phyloP scores from a whole-genome alignment of 2,113 vertebrate species.

The Sphaerodactylus townsendi region DNA sequence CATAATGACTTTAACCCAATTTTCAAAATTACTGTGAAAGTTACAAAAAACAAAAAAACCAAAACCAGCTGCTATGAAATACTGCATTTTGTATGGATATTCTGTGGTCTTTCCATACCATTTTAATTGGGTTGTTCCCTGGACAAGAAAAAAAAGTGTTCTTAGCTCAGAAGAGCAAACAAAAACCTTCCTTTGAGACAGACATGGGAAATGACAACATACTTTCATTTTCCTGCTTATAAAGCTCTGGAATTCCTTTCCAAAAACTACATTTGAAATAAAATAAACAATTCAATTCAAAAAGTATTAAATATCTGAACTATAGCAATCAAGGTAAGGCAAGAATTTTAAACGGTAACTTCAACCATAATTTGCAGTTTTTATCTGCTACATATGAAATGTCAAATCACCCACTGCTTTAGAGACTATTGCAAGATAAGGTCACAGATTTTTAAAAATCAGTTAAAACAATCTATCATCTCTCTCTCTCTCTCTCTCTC shows the following conservation, averaged over 20 bases:
- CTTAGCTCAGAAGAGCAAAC: conserved; percentile 50
- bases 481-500: too few species aligned
- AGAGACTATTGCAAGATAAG: not conserved
- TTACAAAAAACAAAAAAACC: not conserved
- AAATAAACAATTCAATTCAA: conserved; percentile 47
- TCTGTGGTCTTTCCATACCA: not conserved
- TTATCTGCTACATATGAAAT: conserved; percentile 35
- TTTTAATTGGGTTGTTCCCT: conserved; percentile 16
- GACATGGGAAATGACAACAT: conserved; percentile 60
- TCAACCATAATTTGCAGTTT: conserved; percentile 49
- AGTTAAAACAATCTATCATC: too few species aligned
- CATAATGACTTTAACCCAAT: conserved; percentile 3
- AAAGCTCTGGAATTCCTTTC: conserved; percentile 36
- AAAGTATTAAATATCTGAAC: conserved; percentile 41
- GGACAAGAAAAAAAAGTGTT: not conserved
- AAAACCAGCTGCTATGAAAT: not conserved
- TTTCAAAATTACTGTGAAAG: not conserved
- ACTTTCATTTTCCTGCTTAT: conserved; percentile 60
- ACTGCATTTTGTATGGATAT: not conserved
- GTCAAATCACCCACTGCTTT: conserved; percentile 40
- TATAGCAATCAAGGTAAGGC: conserved; percentile 44
- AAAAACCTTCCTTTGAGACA: conserved; percentile 48
- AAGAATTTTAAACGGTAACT: conserved; percentile 62
- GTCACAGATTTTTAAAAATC: not conserved
- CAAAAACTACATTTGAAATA: conserved; percentile 51